Base-by-base conservation (phyloP, 2,113 vertebrate genomes). In the Spea multiplicata region DNA sequence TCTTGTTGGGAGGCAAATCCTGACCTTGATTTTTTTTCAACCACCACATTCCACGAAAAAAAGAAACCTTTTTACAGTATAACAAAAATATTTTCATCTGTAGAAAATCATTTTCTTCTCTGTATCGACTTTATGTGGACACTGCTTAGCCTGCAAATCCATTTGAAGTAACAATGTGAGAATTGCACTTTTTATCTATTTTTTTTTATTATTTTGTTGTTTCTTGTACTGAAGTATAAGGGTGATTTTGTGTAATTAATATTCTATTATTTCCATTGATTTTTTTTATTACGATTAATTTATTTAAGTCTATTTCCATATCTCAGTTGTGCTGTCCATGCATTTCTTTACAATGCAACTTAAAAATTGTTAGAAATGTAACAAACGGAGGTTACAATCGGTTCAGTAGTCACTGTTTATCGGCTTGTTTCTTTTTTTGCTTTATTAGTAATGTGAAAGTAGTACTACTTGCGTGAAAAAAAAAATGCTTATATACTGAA, bases 1-100 rank as follows among this genome's bases (percentile, higher is more conserved):
- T 72, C 80, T 90, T 86, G 48, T 44, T 10, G 14, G 14, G 9
- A 68, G 9, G 85, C 50, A 74, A 74, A 79, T 84, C 83, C 5
- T 50, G 88, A 88, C 83, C 84, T 81, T 71, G 81, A 30, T 30
- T 66, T 77, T 84, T 69, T 78, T 76, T 83, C 79, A 76, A 77
- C 68, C 78, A 76, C 69, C 70, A 88, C 86, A 87, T 86, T 86
- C 89, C 84, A 85, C 8, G 79, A 84, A 84, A 86, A 82, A 83
- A 83, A 85, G 86, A 80, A 85, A 86, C 85, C 76, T 68, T 61
- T 66, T 67, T 44, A 8, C 68, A 79, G 3, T 59, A 9, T 59
- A 8, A 76, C 87, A 85, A 82, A 75, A 66, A 48, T 30, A 73
- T 85, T 84, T 73, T 83, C 83, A 45, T 47, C 72, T 64, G 62